Conservation (phyloP, 1,140 invertebrate genomes). For the Drosophila quadrilineata region DNA sequence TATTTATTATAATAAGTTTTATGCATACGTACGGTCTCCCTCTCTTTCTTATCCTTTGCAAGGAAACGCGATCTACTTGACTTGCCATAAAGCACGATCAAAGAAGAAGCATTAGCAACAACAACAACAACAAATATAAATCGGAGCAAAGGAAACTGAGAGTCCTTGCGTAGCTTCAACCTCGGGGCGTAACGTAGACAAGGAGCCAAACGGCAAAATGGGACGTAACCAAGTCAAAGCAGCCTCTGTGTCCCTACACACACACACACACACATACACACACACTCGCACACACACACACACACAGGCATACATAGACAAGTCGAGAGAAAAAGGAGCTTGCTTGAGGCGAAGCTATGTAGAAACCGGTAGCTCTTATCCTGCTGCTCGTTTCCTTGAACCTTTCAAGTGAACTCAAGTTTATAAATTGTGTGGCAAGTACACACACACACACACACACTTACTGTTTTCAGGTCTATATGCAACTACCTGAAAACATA, state of each 20-base stretch:
- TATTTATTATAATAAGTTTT: conserved; percentile 42
- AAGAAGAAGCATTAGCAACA: neutral
- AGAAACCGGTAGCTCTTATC: conserved; percentile 59
- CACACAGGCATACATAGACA: conserved; percentile 46
- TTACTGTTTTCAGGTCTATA: conserved; percentile 47
- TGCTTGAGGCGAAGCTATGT: no score
- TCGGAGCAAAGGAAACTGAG: neutral
- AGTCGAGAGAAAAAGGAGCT: conserved; percentile 30
- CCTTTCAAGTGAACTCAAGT: conserved; percentile 79
- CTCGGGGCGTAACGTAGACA: conserved; percentile 33
- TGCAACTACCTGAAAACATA: conserved; percentile 51
- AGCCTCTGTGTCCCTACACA: conserved; percentile 25
- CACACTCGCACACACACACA: conserved; percentile 21
- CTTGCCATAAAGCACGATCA: conserved; percentile 33
- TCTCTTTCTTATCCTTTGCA: no score
- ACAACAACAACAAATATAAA: no score
- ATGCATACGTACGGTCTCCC: no score
- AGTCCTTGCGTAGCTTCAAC: conserved; percentile 2
- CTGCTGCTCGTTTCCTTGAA: conserved; percentile 62
- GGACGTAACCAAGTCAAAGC: conserved; percentile 79
- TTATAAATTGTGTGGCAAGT: conserved; percentile 76
- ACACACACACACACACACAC: conserved; percentile 39
- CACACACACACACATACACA: conserved; percentile 9
- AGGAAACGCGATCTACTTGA: conserved; percentile 47
- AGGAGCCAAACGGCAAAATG: conserved; percentile 67